Evolutionary conservation across 2,888 invertebrate genomes (phyloP).

Genomic region (Apantesis nais): DNA sequence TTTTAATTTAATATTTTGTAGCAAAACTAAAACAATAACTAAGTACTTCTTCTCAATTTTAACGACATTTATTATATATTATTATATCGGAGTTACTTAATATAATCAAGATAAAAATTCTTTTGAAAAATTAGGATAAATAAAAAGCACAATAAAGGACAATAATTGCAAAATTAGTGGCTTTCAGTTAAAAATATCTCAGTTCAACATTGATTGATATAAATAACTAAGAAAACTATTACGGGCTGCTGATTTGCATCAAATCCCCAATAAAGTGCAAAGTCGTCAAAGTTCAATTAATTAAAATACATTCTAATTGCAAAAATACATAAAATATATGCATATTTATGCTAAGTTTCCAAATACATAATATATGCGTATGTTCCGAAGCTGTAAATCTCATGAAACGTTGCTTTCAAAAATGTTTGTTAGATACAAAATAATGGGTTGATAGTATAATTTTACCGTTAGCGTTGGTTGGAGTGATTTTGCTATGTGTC

Average conservation of each 20-base stretch:
- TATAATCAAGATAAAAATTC: too few species aligned
- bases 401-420: not conserved
- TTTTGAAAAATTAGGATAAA: too few species aligned
- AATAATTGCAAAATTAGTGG: too few species aligned
- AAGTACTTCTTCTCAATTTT: too few species aligned
- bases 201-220: too few species aligned
- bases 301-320: not conserved
- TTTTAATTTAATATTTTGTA: not conserved
- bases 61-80: too few species aligned
- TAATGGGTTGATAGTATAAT: slow-evolving; percentile 15
- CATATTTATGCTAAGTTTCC: not conserved
- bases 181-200: too few species aligned
- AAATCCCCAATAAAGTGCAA: not conserved
- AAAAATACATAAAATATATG: not conserved
- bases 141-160: too few species aligned
- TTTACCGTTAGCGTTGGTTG: slow-evolving; percentile 2
- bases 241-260: too few species aligned
- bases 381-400: not conserved
- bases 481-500: slow-evolving; percentile 35
- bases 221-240: too few species aligned
- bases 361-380: not conserved
- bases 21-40: not conserved
- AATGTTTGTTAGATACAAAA: not conserved
- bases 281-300: not conserved
- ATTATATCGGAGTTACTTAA: too few species aligned